Conservation (phyloP, 2,113 vertebrate species). For the Nematolebias whitei region DNA sequence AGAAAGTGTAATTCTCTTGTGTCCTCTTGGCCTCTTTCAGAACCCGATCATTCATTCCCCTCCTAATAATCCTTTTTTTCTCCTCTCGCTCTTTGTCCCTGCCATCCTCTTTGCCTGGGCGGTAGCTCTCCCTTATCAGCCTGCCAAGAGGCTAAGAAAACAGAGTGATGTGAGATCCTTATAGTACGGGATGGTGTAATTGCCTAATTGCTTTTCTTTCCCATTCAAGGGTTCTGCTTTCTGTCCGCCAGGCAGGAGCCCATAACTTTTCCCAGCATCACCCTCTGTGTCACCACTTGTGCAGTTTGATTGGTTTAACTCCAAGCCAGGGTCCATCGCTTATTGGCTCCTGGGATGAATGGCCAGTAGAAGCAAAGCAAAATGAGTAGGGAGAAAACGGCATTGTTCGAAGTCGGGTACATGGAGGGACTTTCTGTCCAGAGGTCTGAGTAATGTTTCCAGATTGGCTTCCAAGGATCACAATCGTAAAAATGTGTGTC, state of each 20-base stretch:
- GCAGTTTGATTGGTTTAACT: constrained; percentile 71
- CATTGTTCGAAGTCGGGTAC: constrained; percentile 55
- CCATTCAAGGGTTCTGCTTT: constrained; percentile 76
- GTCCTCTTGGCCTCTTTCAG: constrained; percentile 30
- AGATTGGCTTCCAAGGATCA: constrained; percentile 33
- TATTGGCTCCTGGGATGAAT: constrained; percentile 76
- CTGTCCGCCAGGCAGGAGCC: constrained; percentile 74
- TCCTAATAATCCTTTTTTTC: constrained; percentile 10
- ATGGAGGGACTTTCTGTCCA: constrained; percentile 20
- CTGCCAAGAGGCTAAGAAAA: constrained; percentile 77
- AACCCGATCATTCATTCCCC: constrained; percentile 51
- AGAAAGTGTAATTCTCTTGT: too few relatives aligned
- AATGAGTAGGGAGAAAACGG: constrained; percentile 70
- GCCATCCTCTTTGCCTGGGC: constrained; percentile 23
- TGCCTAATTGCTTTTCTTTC: constrained; percentile 83
- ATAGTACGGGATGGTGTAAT: constrained; percentile 75
- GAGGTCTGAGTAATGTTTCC: too few relatives aligned
- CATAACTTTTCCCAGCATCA: constrained; percentile 71
- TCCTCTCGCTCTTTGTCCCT: constrained; percentile 52
- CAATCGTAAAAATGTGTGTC: constrained; percentile 11
- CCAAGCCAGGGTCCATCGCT: constrained; percentile 38
- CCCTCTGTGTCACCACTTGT: constrained; percentile 65
- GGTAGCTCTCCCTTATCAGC: constrained; percentile 70
- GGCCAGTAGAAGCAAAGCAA: too few relatives aligned
- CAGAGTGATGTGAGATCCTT: constrained; percentile 72